Base-by-base conservation (phyloP, 2,888 invertebrate species). In the Oscheius onirici region DNA sequence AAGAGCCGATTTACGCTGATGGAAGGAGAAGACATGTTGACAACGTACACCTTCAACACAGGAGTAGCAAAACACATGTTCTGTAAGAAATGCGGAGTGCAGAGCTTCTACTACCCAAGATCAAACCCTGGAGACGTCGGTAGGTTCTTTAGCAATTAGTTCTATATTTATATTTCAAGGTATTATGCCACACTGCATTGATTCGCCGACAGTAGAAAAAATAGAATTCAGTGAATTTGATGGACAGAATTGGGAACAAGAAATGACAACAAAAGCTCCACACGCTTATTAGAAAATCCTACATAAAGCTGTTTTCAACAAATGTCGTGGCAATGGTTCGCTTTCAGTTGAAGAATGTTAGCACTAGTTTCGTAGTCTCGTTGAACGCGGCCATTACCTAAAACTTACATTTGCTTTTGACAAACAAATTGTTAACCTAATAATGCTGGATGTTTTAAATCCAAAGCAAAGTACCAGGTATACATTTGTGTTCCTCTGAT, bases 51-150 rank as follows among this genome's bases (percentile, higher is more conserved):
- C 10, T 83, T 83, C 69, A 83, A 83, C 69, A 75, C 80, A 3
- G 74, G 75, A 20, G 70, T 69, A 22, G 83, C 83, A 13, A 67
- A 79, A 49, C 83, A 83, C 69, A 60, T 58, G n/a, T 83, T 83
- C 73, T 83, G 83, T 46, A 76, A 78, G 10, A 76, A 58, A 3
- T 90, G 90, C 84, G 90, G 90, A 1, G 90, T 90, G 0, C 90
- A 90, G 78, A 88, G 90, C 79, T 90, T 90, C 82, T 90, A 90
- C 84, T 88, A 87, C 60, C 90, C 90, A 0, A 82, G 90, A 43
- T 90, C 90, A 0, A 90, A 90, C 80, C 90, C 89, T 1, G 89
- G 90, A 81, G 89, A 89, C 41, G 88, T 89, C 69, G 90, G 90
- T 90, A 83, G 78, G 83, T 69, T 17, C 20, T 54, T 54, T 11